These are phyloP conservation scores for Pteruthius melanotis DNA, from an alignment of 2,113 vertebrate genomes.

Conservation along the genomic window DNA sequence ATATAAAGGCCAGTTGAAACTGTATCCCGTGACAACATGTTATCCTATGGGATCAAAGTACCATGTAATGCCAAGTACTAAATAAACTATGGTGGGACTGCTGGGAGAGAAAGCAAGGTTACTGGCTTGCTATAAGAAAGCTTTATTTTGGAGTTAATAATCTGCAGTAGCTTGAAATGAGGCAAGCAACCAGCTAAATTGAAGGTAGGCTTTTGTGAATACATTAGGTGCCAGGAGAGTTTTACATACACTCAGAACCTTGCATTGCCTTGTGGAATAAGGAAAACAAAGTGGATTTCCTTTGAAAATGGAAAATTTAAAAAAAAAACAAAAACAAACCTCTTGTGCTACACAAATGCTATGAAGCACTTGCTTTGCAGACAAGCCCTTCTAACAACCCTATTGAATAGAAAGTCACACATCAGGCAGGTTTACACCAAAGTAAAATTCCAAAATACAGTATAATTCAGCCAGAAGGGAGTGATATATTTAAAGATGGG, in stretches of 20 bases:
- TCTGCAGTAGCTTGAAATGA: conserved; percentile 9
- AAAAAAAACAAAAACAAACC: not conserved
- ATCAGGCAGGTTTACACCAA: not conserved
- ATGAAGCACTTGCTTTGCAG: not conserved
- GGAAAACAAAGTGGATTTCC: not conserved
- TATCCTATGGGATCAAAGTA: conserved; percentile 2
- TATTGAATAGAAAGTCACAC: not conserved
- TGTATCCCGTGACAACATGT: not conserved
- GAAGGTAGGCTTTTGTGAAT: not conserved
- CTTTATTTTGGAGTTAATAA: conserved; percentile 34
- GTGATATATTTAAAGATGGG: not conserved
- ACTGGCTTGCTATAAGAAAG: not conserved
- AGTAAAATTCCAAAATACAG: not conserved
- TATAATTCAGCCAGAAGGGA: not conserved
- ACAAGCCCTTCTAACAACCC: not conserved
- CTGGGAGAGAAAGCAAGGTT: not conserved
- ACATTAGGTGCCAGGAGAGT: not conserved
- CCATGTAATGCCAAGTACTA: not conserved
- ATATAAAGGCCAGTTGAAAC: not conserved
- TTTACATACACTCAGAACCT: not conserved
- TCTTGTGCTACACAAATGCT: not conserved
- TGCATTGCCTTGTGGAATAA: not conserved
- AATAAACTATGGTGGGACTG: not conserved
- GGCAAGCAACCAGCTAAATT: not conserved
- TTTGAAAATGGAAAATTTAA: not conserved